Base-by-base conservation (phyloP, 2,113 vertebrate genomes). In the Orthonyx spaldingii region DNA sequence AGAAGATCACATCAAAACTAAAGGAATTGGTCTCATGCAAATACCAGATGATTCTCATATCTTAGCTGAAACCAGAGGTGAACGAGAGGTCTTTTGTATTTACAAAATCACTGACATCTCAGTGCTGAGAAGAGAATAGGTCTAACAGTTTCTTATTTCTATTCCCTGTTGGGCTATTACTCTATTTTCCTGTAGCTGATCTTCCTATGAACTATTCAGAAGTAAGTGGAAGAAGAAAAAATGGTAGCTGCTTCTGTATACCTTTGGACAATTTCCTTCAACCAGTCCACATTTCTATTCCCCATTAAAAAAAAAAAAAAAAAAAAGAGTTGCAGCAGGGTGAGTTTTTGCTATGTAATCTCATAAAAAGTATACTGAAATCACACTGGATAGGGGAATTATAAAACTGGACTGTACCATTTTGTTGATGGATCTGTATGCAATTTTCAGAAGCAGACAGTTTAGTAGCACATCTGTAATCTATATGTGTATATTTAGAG, bases 41-140 rank as follows among this genome's bases (percentile, higher is more conserved):
- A 32, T 20, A 60, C 13, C 8, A 47, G 17, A 26, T 28, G 32
- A 64, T 10, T 69, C 5, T 24, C 33, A 1, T 28, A 50, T 41
- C 14, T 64, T 52, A 72, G 13, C 3, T 28, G 61, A 87, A 64
- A 33, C 4, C 13, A 3, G 2, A 56, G 2, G 2, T 66, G 12
- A 81, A 33, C 0, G 0, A 75, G 4, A 9, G 1, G 49, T 44
- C 15, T 61, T 91, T 49, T 26, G 10, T n/a, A 56, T 47, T 65
- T 76, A 37, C 6, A 13, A 84, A 77, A 7, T 70, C n/a, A 87
- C 19, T 71, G 22, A 3, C 5, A 50, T 50, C 20, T 50, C 16
- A 87, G 18, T 20, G 17, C 10, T 63, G 13, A 71, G 13, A 53
- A 60, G 16, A 75, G 5, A 85, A 32, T 13, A 75, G 4, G 19